Base-by-base conservation (phyloP, 2,888 invertebrate genomes). In the Melanargia galathea region DNA sequence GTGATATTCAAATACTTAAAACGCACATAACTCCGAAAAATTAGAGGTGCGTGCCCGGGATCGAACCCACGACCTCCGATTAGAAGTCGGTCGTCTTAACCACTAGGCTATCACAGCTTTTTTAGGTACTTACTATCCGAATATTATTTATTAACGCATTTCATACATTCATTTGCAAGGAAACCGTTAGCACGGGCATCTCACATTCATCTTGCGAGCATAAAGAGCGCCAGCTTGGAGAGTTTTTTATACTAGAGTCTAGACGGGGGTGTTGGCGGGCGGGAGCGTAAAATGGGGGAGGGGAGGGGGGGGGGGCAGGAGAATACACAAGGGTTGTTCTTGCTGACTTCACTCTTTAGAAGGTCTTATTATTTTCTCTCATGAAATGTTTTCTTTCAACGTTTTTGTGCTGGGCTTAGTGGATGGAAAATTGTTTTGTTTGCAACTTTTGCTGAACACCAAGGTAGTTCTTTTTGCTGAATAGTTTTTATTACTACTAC, bases 171-270 rank as follows among this genome's bases (percentile, higher is more conserved):
- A 56, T 56, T 62, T 60, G n/a, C 54, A 33, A 48, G 43, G 13
- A 52, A 57, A 38, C 52, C 60, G 60, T 60, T 58, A 63, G 51
- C 51, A 38, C 52, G 16, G 43, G 30, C 52, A 43, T 63, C 60
- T 57, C 35, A 60, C 57, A 54, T 63, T 67, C 59, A 61, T 65
- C 60, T 69, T 64, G 40, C 59, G 26, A 57, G 60, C 61, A 64
- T 67, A 65, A 64, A 64, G 59, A 62, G 40, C 60, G 49, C 51
- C 54, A 60, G 62, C 71, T 80, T 78, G 77, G 72, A 75, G 56
- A 76, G 75, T 78, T 77, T 79, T 74, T 73, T 72, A 72, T 72
- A 72, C 72, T 64, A 62, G 68, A 74, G 83, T 83, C 82, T 82
- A 84, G 82, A 86, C 86, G 72, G 66, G 64, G 70, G 64, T 52